Conservation (phyloP, 2,113 vertebrate species). For the Ochotona curzoniae region DNA sequence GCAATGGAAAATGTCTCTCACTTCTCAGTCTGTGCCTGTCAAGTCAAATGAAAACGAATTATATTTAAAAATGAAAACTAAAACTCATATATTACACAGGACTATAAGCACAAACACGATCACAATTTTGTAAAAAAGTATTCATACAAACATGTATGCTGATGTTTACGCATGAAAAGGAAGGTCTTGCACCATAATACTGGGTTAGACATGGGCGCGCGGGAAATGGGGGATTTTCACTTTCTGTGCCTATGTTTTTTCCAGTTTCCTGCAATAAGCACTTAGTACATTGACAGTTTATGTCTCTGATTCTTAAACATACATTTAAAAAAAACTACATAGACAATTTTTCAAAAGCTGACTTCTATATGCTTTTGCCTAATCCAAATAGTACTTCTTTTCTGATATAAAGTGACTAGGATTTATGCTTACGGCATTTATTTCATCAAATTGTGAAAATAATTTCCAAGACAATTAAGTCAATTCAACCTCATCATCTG, state of each 20-base stretch:
- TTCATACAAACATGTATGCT: not conserved
- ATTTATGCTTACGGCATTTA: conserved; percentile 29
- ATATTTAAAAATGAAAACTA: too few species aligned
- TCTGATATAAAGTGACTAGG: not conserved
- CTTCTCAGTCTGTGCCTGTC: too few species aligned
- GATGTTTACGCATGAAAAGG: not conserved
- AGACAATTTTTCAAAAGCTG: not conserved
- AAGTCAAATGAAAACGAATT: too few species aligned
- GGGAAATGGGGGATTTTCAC: not conserved
- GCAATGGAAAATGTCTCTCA: too few species aligned
- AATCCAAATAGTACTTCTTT: conserved; percentile 16
- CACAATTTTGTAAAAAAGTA: conserved; percentile 13
- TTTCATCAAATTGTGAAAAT: conserved; percentile 29
- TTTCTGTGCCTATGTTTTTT: not conserved
- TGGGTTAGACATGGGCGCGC: not conserved
- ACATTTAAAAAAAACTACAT: not conserved
- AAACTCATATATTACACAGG: not conserved
- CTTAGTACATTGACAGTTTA: not conserved
- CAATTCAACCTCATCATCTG: not conserved
- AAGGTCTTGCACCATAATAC: not conserved
- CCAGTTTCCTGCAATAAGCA: not conserved
- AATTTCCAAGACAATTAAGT: conserved; percentile 50
- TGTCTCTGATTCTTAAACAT: not conserved
- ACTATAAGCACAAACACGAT: not conserved
- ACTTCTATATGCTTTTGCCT: not conserved